phyloP scores from a whole-genome alignment of 2,888 invertebrate species.

The Abrostola tripartita region DNA sequence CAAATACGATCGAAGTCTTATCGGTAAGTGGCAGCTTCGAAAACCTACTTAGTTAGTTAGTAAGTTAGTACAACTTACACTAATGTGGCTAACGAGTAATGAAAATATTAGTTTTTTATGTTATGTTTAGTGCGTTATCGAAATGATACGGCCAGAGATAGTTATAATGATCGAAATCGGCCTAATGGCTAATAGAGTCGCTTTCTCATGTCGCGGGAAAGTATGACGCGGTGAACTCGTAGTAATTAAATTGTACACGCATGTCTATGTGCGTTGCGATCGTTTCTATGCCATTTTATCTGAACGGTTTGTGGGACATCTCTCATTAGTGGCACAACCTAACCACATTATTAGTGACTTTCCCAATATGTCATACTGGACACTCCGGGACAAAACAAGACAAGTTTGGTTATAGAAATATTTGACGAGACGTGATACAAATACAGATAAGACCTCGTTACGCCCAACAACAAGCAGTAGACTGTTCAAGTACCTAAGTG shows the following conservation, averaged over 20 bases:
- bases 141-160: background rate
- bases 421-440: no score
- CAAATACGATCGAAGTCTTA: no score
- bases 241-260: slow-evolving; percentile 20
- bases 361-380: background rate
- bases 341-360: background rate
- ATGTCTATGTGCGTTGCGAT: slow-evolving; percentile 2
- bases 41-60: no score
- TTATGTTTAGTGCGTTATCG: no score
- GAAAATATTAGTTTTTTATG: no score
- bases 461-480: no score
- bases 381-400: background rate
- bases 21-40: no score
- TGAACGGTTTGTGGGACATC: slow-evolving; percentile 5
- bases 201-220: slow-evolving; percentile 19
- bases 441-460: no score
- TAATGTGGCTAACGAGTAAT: no score
- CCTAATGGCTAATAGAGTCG: slow-evolving; percentile 7
- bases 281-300: slow-evolving; percentile 4
- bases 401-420: no score
- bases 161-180: slow-evolving; percentile 1
- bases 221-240: slow-evolving; percentile 17
- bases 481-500: background rate
- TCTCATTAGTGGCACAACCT: background rate
- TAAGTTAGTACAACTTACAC: no score